A percentile compares a stretch with the other conserved stretches of the same genome.
Evolutionary conservation across 2,797 vertebrate species (phyloP).

Genomic region (Halcyon smyrnensis): DNA sequence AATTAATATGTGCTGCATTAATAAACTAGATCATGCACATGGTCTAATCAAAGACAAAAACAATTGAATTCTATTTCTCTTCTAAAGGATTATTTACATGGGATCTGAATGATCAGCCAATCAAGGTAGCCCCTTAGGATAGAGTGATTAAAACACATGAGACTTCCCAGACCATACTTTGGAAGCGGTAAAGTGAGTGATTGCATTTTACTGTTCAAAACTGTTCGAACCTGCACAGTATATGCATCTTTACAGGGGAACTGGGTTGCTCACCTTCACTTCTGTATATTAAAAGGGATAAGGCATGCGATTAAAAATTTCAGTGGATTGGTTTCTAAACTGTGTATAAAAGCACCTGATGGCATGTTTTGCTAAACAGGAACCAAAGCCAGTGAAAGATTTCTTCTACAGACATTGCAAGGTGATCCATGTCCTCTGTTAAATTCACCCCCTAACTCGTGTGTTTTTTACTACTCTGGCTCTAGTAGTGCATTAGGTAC

Average conservation of each 20-base stretch:
- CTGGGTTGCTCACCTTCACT: neutral
- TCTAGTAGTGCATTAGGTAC: neutral
- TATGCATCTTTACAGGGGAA: neutral
- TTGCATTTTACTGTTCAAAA: neutral
- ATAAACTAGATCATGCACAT: neutral
- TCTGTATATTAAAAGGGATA: neutral
- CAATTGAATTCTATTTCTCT: neutral
- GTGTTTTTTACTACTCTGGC: neutral
- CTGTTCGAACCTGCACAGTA: neutral
- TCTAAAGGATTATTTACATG: neutral
- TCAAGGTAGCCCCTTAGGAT: neutral
- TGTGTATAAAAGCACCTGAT: neutral
- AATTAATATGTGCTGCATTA: neutral
- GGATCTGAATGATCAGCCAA: neutral
- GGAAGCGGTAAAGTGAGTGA: neutral
- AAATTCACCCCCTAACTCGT: neutral
- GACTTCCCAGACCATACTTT: fast-evolving
- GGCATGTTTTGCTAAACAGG: neutral
- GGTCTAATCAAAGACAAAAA: neutral
- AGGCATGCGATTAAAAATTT: neutral
- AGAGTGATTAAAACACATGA: neutral
- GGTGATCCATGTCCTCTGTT: neutral
- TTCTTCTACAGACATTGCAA: neutral
- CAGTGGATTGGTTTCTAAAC: neutral
- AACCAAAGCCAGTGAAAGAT: neutral